Conservation (phyloP, 92 coral and sea anemone genomes). For the Porites lobata region DNA sequence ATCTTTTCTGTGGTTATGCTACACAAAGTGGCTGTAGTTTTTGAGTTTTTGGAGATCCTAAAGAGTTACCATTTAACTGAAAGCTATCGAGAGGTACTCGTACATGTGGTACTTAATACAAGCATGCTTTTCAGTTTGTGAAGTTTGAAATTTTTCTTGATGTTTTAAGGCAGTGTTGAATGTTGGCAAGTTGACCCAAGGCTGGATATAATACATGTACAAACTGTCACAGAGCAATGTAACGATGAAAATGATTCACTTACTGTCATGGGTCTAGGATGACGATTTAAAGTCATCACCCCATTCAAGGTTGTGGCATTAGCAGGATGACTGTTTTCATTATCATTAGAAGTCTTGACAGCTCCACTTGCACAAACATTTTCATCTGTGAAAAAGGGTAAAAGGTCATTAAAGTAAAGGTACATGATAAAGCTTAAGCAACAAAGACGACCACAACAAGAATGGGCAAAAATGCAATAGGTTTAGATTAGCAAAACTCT, state of each 20-base stretch:
- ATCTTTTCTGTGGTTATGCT: no score
- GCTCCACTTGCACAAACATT: conserved; percentile 13
- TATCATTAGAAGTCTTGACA: conserved; percentile 38
- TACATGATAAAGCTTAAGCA: no score
- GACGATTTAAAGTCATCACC: conserved; percentile 71
- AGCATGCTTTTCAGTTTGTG: no score
- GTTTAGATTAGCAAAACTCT: no score
- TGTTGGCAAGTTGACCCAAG: no score
- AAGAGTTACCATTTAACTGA: no score
- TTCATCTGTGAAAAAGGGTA: conserved; percentile 10
- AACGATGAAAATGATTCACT: conserved; percentile 9
- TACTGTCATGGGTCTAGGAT: conserved; percentile 94
- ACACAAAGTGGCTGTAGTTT: no score
- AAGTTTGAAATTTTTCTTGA: not conserved
- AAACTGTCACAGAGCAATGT: not conserved
- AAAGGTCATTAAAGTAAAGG: not conserved
- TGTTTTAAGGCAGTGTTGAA: not conserved
- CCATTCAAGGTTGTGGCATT: conserved; percentile 61
- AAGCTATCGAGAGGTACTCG: no score
- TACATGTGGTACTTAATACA: no score
- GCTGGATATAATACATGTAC: not conserved
- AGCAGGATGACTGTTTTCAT: conserved; percentile 58
- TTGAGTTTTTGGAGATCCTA: no score
- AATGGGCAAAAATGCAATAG: no score
- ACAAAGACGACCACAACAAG: no score